phyloP scores from a whole-genome alignment of 2,113 vertebrate genomes.

The Ptyas mucosa region DNA sequence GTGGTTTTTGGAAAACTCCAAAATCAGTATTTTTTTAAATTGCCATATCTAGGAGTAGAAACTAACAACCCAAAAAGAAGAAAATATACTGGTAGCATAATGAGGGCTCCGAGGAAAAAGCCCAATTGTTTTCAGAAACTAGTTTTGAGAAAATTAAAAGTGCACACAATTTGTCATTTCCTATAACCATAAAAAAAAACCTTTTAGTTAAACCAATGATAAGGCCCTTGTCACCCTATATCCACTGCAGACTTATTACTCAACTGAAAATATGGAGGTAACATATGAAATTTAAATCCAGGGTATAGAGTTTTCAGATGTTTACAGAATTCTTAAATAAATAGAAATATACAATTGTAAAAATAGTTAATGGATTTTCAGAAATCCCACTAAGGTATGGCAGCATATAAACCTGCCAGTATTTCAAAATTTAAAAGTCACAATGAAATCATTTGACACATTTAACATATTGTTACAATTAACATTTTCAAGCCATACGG shows the following conservation, averaged over 20 bases:
- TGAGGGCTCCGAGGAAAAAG: background rate
- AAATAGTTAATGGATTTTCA: constrained; percentile 61
- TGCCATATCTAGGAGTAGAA: background rate
- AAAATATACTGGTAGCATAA: background rate
- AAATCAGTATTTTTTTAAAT: background rate
- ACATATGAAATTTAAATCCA: constrained; percentile 14
- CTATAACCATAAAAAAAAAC: background rate
- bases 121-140: background rate
- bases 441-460: constrained; percentile 35
- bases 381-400: constrained; percentile 70
- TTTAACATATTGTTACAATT: constrained; percentile 29
- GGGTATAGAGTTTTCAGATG: constrained; percentile 65
- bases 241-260: constrained; percentile 14
- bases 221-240: background rate
- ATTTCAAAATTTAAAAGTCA: constrained; percentile 32
- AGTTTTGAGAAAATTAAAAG: background rate
- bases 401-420: constrained; percentile 2
- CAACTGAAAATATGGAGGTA: background rate
- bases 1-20: background rate
- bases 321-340: constrained; percentile 68
- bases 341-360: background rate
- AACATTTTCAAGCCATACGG: constrained; percentile 2
- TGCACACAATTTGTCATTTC: background rate
- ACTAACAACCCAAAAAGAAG: background rate
- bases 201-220: background rate